Base-by-base conservation (phyloP, 2,113 vertebrate species). In the Nyctereutes procyonoides region DNA sequence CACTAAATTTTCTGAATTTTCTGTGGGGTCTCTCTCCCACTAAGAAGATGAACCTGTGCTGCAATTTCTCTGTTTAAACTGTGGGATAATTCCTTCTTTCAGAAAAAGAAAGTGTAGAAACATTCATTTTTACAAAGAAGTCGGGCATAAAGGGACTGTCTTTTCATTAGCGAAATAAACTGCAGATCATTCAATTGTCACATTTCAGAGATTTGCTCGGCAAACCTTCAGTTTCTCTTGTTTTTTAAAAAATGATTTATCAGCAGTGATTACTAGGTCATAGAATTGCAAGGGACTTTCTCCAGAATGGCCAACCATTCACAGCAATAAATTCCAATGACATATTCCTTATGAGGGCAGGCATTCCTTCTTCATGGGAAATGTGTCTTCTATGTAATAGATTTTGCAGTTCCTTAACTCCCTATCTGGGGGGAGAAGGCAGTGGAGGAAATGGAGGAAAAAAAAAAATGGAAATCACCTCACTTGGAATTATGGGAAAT, bases 1-100 rank as follows among this genome's bases (percentile, higher is more conserved):
- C 30, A 65, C 0, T 94, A 79, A 65, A 92, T 98, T 92, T 91
- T 88, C 3, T 38, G 38, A 96, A 55, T 94, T 97, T 97, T 95
- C 53, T 95, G 56, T 74, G 76, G 19, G 24, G 53, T 62, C 9
- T 97, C 86, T 62, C 74, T 71, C 11, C 74, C 35, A 92, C 87
- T 65, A 87, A 93, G 88, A 95, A 86, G 55, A 67, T 81, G 63
- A 96, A 87, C 28, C 60, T 53, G 10, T 79, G 43, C 26, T 69
- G 17, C 51, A 60, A 15, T 93, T 95, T 91, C 91, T 93, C 26
- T 93, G 5, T 51, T 97, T 93, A 83, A 51, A 89, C 53, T 48
- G 60, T 35, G 63, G 15, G 43, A n/a, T 62, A 82, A 82, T 93
- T 88, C 35, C 32, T 81, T 56, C 26, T 79, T 92, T 95, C 43